These are phyloP conservation scores for Nibea albiflora DNA, from an alignment of 2,113 vertebrate species.

Conservation along the genomic window DNA sequence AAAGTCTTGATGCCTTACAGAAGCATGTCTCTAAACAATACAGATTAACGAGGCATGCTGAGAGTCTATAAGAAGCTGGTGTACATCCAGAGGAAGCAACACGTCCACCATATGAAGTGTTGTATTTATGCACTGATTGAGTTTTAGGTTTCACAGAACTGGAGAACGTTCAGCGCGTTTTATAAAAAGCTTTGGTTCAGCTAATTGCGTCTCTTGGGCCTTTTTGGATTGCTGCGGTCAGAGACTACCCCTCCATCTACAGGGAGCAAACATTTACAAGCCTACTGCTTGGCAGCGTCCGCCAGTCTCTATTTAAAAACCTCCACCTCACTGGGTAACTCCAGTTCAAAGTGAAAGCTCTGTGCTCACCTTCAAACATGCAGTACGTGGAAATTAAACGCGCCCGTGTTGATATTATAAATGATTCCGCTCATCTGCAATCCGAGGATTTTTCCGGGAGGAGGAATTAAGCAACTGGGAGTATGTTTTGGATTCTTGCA, in stretches of 20 bases:
- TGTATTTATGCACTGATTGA: conserved; percentile 22
- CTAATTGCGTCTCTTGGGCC: conserved; percentile 75
- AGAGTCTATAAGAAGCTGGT: conserved; percentile 2
- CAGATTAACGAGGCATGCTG: background rate
- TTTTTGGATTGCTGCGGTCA: conserved; percentile 58
- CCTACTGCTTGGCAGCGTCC: conserved; percentile 70
- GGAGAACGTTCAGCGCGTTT: conserved; percentile 49
- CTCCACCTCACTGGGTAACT: conserved; percentile 45
- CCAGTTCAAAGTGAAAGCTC: conserved; percentile 38
- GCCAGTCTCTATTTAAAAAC: conserved; percentile 59
- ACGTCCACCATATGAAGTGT: conserved; percentile 15
- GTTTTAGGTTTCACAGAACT: conserved; percentile 57
- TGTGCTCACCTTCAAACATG: conserved; percentile 35
- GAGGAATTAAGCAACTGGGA: conserved; percentile 15
- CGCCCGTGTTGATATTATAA: conserved; percentile 8
- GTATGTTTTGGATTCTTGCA: conserved; percentile 17
- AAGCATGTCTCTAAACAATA: conserved; percentile 15
- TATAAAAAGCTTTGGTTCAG: conserved; percentile 61
- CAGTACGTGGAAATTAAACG: conserved; percentile 15
- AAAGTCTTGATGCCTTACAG: conserved; percentile 35
- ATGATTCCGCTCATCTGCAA: conserved; percentile 5
- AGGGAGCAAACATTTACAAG: conserved; percentile 75
- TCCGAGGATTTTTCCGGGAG: conserved; percentile 24
- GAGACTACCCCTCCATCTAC: conserved; percentile 45
- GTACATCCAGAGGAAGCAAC: conserved; percentile 14